phyloP scores from a whole-genome alignment of 2,797 vertebrate genomes.

The Anomalospiza imberbis region DNA sequence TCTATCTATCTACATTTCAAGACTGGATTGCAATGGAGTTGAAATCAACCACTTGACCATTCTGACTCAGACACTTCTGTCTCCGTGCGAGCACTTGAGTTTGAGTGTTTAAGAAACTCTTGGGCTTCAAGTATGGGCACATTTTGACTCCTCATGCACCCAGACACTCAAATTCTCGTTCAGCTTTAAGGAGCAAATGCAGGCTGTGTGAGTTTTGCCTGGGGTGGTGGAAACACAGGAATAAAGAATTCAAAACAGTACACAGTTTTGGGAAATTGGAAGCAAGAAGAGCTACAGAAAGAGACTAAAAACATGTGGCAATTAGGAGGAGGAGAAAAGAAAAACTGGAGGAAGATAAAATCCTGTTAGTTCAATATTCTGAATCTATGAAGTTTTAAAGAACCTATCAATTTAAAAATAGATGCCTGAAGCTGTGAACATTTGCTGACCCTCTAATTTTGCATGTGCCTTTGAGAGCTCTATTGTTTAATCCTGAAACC shows the following conservation, averaged over 20 bases:
- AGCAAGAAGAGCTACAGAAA: neutral
- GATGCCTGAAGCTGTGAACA: neutral
- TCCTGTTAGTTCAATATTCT: neutral
- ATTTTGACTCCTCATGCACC: neutral
- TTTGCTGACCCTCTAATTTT: neutral
- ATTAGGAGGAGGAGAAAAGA: neutral
- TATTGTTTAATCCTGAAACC: neutral
- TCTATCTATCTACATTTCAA: neutral
- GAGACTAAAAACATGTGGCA: neutral
- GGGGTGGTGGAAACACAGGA: neutral
- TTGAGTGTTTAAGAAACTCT: neutral
- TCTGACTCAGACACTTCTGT: constrained; percentile 13
- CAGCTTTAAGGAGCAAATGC: neutral
- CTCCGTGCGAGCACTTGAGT: neutral
- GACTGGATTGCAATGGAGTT: neutral
- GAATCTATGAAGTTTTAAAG: neutral
- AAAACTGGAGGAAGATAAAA: neutral
- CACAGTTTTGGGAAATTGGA: neutral
- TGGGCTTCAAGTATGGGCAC: neutral
- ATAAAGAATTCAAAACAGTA: neutral
- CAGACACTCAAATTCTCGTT: neutral
- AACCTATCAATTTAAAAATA: neutral
- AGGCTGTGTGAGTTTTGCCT: neutral
- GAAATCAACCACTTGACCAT: neutral
- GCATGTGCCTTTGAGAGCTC: neutral